phyloP scores from a whole-genome alignment of 2,113 vertebrate genomes.

The Pristiophorus japonicus region DNA sequence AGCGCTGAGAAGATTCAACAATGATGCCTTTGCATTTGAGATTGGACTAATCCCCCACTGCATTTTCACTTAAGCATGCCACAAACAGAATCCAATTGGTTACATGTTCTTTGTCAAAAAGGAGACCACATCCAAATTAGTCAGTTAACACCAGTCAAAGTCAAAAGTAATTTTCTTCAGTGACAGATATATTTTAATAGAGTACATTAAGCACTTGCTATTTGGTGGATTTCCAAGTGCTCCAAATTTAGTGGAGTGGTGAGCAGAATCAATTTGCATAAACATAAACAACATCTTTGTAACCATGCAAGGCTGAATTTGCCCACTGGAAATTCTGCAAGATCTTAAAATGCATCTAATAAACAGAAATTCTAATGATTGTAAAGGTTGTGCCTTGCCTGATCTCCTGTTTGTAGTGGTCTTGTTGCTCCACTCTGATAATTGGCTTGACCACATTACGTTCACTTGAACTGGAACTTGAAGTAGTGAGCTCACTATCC shows the following conservation, averaged over 20 bases:
- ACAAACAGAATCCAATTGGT: background rate
- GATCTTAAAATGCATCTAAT: background rate
- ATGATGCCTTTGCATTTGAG: background rate
- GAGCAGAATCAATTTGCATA: background rate
- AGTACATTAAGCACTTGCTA: background rate
- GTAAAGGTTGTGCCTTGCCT: slow-evolving; percentile 57
- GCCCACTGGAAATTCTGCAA: background rate
- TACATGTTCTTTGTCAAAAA: background rate
- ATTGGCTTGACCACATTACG: slow-evolving; percentile 86
- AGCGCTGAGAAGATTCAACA: background rate
- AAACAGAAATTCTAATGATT: background rate
- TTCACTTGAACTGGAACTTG: slow-evolving; percentile 55
- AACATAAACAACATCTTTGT: background rate
- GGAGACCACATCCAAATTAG: background rate
- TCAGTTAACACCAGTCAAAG: background rate
- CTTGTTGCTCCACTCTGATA: slow-evolving; percentile 74
- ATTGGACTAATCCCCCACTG: background rate
- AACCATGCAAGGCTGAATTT: background rate
- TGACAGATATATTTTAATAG: background rate
- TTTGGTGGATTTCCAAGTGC: background rate
- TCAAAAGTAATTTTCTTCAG: background rate
- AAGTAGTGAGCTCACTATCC: slow-evolving; percentile 69
- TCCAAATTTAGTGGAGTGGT: background rate
- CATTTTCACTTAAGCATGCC: background rate
- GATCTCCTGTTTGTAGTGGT: slow-evolving; percentile 64